phyloP scores from a whole-genome alignment of 2,113 vertebrate genomes.

The Grammomys surdaster region DNA sequence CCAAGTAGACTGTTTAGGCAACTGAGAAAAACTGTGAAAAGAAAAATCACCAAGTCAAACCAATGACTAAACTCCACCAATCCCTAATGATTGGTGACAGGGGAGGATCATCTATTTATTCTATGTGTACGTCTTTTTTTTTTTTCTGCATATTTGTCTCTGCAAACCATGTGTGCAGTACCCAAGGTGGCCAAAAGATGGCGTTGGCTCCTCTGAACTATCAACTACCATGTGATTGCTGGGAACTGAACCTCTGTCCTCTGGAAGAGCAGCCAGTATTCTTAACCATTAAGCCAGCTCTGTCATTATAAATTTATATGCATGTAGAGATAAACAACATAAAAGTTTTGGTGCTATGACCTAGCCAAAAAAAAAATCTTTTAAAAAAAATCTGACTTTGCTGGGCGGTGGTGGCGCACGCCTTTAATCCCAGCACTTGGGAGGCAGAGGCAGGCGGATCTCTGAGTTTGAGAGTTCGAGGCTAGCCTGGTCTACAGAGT shows the following conservation, averaged over 20 bases:
- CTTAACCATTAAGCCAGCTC: neutral
- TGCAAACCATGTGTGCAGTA: neutral
- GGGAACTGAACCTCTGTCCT: neutral
- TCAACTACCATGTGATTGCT: neutral
- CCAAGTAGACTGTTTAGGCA: slow-evolving; percentile 67
- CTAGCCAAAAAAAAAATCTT: neutral
- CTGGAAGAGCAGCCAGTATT: neutral
- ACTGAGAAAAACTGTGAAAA: slow-evolving; percentile 51
- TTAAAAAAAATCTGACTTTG: slow-evolving; percentile 22
- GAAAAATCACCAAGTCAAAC: slow-evolving; percentile 59
- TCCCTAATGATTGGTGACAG: neutral
- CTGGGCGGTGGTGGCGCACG: no score
- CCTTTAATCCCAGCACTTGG: no score
- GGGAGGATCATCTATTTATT: neutral
- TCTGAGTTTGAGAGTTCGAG: no score
- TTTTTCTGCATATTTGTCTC: neutral
- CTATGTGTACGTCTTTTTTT: neutral
- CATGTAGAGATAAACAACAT: slow-evolving; percentile 2
- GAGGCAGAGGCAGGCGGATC: no score
- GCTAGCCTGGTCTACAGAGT: no score
- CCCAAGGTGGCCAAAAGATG: neutral
- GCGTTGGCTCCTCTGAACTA: rapidly evolving
- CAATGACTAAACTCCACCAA: neutral
- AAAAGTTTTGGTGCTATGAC: neutral
- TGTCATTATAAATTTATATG: neutral